Percentiles rank a stretch among this genome's conserved stretches.
Conservation (phyloP, 2,113 vertebrate genomes). For the Trogon melanurus region DNA sequence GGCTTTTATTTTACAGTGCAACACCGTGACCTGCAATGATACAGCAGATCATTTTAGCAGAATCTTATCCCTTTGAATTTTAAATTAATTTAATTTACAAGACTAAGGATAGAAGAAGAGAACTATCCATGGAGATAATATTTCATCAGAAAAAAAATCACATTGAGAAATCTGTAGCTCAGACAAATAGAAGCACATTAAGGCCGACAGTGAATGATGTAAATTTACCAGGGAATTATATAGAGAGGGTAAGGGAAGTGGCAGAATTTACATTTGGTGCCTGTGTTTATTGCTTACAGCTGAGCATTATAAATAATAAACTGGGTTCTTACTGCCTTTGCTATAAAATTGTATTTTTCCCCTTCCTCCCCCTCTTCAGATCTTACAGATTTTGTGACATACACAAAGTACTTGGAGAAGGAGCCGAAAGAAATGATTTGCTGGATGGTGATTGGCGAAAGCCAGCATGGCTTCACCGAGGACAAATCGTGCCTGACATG, state of each 20-base stretch:
- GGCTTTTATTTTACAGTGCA: constrained; percentile 31
- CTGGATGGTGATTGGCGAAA: neutral
- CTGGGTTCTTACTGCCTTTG: neutral
- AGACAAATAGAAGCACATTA: constrained; percentile 56
- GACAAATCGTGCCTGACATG: no score
- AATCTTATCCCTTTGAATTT: constrained; percentile 49
- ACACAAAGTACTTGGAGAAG: neutral
- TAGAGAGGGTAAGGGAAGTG: constrained; percentile 50
- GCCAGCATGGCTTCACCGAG: no score
- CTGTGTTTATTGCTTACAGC: constrained; percentile 65
- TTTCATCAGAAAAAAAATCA: constrained; percentile 16
- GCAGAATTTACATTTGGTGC: constrained; percentile 67
- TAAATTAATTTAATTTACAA: constrained; percentile 58
- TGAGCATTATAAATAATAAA: constrained; percentile 67
- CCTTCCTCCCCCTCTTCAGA: neutral
- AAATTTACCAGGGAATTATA: constrained; percentile 60
- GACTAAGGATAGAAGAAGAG: neutral
- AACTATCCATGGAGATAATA: neutral
- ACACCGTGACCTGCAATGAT: constrained; percentile 32
- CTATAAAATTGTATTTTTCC: neutral
- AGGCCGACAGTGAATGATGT: constrained; percentile 41
- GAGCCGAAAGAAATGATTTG: neutral
- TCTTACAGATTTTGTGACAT: neutral
- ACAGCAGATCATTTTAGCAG: constrained; percentile 13
- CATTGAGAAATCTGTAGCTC: constrained; percentile 35